A percentile compares a stretch with the other conserved stretches of the same genome.
These are phyloP conservation scores for Drosophila sproati DNA, from an alignment of 1,140 invertebrate genomes.

Conservation along the genomic window DNA sequence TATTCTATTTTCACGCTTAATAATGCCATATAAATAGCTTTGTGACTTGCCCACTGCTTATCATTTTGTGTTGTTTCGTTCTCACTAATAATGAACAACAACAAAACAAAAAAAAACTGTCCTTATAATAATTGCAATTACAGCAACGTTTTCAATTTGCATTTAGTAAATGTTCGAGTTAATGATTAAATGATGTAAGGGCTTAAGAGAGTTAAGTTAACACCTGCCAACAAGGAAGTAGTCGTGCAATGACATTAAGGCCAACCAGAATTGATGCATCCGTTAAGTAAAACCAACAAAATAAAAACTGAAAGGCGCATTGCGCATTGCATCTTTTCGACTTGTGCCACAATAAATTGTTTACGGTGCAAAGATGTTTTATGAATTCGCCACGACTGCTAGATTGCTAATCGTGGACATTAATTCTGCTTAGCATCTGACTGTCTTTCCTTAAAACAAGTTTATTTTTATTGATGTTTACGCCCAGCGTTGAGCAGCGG, in stretches of 20 bases:
- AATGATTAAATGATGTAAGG: background rate
- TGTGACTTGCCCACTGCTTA: conserved; percentile 3
- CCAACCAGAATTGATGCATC: background rate
- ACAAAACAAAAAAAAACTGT: background rate
- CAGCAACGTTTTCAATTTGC: background rate
- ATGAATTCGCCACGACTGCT: background rate
- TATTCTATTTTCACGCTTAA: conserved; percentile 19
- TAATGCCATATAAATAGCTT: conserved; percentile 26
- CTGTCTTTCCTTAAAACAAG: background rate
- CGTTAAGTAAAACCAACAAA: background rate
- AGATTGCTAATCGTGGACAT: background rate
- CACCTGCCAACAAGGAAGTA: background rate
- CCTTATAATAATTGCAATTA: background rate
- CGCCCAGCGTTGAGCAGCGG: conserved; percentile 3
- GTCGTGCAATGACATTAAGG: background rate
- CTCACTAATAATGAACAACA: background rate
- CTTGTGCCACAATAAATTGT: conserved; percentile 1
- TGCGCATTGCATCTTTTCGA: background rate
- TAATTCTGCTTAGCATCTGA: background rate
- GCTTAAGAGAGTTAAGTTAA: background rate
- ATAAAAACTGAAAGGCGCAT: background rate
- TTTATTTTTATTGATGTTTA: conserved; percentile 10
- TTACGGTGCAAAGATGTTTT: background rate
- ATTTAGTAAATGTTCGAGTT: background rate
- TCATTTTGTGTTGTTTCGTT: conserved; percentile 7